Evolutionary conservation across 2,797 vertebrate species (phyloP).

Genomic region (Thripadectes ignobilis): DNA sequence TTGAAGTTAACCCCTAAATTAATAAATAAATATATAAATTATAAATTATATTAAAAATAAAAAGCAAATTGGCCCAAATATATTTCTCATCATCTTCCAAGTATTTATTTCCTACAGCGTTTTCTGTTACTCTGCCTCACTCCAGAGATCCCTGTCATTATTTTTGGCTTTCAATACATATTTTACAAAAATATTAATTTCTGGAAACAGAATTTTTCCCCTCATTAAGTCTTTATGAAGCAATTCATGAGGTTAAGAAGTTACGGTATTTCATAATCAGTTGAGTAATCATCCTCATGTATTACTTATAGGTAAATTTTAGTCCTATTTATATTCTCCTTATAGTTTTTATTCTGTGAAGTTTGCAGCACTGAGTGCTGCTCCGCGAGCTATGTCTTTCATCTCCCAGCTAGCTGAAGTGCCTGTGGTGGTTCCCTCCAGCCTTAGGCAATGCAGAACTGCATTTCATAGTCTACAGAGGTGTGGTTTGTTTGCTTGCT

Average conservation of each 20-base stretch:
- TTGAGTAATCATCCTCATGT: not conserved
- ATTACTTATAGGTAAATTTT: not conserved
- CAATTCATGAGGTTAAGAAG: not conserved
- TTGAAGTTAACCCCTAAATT: not conserved
- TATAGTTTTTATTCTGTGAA: not conserved
- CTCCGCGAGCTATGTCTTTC: not conserved
- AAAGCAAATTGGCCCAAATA: not conserved
- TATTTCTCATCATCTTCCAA: not conserved
- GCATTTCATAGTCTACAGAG: not conserved
- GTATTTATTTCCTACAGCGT: not conserved
- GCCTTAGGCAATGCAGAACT: not conserved
- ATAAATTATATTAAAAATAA: too few relatives aligned
- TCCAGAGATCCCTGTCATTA: not conserved
- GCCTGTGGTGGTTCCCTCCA: not conserved
- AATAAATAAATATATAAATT: too few relatives aligned
- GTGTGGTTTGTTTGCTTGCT: not conserved
- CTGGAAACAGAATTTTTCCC: not conserved
- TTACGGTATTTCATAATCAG: not conserved
- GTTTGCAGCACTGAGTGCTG: not conserved
- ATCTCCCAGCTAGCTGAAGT: not conserved
- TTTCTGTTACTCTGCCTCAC: not conserved
- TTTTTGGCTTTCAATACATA: not conserved
- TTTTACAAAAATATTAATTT: not conserved
- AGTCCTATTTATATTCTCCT: not conserved
- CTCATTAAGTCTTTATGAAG: not conserved